Conservation (phyloP, 2,797 vertebrate genomes). For the Naso thynnoides region DNA sequence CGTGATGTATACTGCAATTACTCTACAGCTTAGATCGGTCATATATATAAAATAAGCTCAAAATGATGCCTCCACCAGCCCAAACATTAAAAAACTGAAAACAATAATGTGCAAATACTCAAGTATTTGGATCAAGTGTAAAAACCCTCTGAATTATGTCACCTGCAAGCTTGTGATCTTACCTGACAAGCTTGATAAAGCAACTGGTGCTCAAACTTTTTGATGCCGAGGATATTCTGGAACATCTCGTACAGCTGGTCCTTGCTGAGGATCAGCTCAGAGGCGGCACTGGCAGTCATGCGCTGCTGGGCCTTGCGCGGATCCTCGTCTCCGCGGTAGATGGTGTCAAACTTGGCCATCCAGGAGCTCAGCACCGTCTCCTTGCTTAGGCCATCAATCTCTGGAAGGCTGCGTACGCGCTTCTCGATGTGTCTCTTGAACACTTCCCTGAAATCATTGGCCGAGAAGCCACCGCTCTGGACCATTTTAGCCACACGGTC, state of each 20-base stretch:
- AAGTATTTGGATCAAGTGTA: background rate
- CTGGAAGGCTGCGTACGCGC: conserved; percentile 96
- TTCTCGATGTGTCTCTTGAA: conserved; percentile 99
- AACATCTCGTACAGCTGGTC: conserved; percentile 99
- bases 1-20: background rate
- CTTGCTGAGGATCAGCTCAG: conserved; percentile 99
- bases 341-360: conserved; percentile 99
- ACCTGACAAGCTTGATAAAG: conserved; percentile 99
- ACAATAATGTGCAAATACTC: background rate
- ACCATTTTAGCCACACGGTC: conserved; percentile 99
- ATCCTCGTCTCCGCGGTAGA: conserved; percentile 98
- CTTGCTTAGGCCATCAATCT: conserved; percentile 99
- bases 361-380: conserved; percentile 99
- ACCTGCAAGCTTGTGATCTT: conserved; percentile 46
- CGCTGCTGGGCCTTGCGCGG: conserved; percentile 98
- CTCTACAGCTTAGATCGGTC: background rate
- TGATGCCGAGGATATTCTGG: conserved; percentile 98
- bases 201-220: conserved; percentile 99
- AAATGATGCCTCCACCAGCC: background rate
- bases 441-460: conserved; percentile 95
- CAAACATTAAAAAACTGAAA: background rate
- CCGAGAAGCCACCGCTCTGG: conserved; percentile 97
- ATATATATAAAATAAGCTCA: background rate
- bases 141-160: background rate
- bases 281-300: conserved; percentile 98